These are phyloP conservation scores for Eurois occulta DNA, from an alignment of 2,888 invertebrate genomes.

Conservation along the genomic window DNA sequence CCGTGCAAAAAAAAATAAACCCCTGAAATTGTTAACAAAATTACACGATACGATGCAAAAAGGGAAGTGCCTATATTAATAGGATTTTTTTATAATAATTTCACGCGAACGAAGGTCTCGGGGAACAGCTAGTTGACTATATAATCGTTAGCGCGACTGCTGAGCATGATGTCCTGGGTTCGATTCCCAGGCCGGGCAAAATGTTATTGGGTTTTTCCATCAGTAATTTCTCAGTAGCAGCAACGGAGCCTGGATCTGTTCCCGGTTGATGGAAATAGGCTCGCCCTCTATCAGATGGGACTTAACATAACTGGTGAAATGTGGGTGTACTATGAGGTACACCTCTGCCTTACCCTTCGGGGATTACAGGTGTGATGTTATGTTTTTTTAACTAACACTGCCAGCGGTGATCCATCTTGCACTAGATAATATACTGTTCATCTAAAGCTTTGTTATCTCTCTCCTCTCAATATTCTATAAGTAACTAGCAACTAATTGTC, in stretches of 20 bases:
- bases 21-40: too few species aligned
- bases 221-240: background rate
- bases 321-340: background rate
- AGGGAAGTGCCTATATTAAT: too few species aligned
- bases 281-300: too few species aligned
- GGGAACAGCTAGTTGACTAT: too few species aligned
- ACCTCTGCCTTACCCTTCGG: background rate
- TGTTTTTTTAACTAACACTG: background rate
- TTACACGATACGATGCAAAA: too few species aligned
- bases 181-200: too few species aligned
- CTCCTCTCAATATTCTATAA: constrained; percentile 42
- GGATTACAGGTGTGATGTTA: background rate
- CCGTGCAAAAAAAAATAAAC: too few species aligned
- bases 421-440: background rate
- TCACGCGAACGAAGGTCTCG: too few species aligned
- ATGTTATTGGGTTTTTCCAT: background rate
- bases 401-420: background rate
- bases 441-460: constrained; percentile 5
- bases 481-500: constrained; percentile 45
- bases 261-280: background rate
- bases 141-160: too few species aligned
- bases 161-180: too few species aligned
- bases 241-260: background rate
- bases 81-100: too few species aligned
- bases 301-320: background rate